Conservation (phyloP, 2,888 invertebrate species). For the Pimpla rufipes region DNA sequence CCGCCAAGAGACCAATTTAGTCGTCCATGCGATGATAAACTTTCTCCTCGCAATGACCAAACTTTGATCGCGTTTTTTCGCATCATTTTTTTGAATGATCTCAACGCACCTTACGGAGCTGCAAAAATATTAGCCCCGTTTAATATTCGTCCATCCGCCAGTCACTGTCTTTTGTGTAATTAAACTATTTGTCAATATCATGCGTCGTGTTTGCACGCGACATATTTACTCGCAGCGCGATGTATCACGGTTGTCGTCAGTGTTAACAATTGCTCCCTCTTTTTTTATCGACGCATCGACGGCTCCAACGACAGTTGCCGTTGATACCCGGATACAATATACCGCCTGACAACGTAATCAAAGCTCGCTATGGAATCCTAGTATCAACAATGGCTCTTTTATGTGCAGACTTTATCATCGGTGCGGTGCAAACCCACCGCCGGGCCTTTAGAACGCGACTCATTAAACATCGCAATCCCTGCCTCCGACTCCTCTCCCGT, state of each 20-base stretch:
- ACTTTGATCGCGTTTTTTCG: background rate
- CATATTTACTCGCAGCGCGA: background rate
- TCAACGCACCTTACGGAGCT: no score
- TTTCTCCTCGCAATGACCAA: constrained; percentile 53
- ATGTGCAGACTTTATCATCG: constrained; percentile 41
- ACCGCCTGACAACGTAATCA: constrained; percentile 44
- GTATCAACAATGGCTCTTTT: constrained; percentile 52
- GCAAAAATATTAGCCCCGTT: no score
- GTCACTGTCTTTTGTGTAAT: no score
- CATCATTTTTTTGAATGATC: background rate
- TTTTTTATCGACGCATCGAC: constrained; percentile 25
- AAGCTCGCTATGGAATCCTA: constrained; percentile 44
- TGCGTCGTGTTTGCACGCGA: no score
- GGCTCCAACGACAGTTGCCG: background rate
- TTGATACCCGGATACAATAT: constrained; percentile 13
- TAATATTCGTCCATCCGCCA: no score
- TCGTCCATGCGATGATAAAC: constrained; percentile 68
- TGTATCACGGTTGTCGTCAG: background rate
- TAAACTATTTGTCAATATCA: background rate
- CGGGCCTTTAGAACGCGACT: constrained; percentile 69
- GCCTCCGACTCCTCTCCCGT: constrained; percentile 13
- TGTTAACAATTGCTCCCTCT: background rate
- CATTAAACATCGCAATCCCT: constrained; percentile 69
- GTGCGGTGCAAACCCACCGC: constrained; percentile 11
- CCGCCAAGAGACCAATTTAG: constrained; percentile 78